Percentiles rank a stretch among this genome's conserved stretches.
phyloP scores from a whole-genome alignment of 2,113 vertebrate genomes.

The Corythaeola cristata region DNA sequence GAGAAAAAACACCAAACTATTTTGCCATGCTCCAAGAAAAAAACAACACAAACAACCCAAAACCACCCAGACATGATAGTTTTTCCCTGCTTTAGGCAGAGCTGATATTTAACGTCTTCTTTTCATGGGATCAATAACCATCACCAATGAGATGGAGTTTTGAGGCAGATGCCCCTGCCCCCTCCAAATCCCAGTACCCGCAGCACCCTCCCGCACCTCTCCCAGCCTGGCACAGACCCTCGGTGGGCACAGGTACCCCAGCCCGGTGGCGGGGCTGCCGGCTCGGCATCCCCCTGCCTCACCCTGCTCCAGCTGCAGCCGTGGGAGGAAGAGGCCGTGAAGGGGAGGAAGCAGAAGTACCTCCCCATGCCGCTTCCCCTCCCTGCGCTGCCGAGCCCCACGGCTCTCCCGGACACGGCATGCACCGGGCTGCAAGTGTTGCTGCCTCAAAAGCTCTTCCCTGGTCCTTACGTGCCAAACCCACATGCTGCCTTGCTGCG shows the following conservation, averaged over 20 bases:
- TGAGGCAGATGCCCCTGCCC: background rate
- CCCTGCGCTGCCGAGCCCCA: background rate
- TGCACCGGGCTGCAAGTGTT: background rate
- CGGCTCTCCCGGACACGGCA: background rate
- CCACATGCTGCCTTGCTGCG: background rate
- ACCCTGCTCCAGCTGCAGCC: background rate
- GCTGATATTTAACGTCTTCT: background rate
- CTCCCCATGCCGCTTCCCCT: background rate
- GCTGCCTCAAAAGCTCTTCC: background rate
- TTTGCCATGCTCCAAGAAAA: background rate
- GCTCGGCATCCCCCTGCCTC: background rate
- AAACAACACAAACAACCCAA: background rate
- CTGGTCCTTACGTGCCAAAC: background rate
- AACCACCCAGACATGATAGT: background rate
- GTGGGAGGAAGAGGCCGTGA: conserved; percentile 61
- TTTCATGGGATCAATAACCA: background rate
- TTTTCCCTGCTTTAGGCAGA: background rate
- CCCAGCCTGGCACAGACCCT: background rate
- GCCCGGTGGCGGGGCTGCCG: fast-evolving
- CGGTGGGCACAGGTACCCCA: fast-evolving
- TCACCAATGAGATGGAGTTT: fast-evolving
- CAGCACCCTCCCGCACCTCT: fast-evolving
- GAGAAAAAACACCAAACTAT: background rate
- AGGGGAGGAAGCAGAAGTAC: conserved; percentile 42
- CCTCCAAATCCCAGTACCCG: background rate